Conservation (phyloP, 1,140 invertebrate genomes). For the Euwallacea fornicatus region DNA sequence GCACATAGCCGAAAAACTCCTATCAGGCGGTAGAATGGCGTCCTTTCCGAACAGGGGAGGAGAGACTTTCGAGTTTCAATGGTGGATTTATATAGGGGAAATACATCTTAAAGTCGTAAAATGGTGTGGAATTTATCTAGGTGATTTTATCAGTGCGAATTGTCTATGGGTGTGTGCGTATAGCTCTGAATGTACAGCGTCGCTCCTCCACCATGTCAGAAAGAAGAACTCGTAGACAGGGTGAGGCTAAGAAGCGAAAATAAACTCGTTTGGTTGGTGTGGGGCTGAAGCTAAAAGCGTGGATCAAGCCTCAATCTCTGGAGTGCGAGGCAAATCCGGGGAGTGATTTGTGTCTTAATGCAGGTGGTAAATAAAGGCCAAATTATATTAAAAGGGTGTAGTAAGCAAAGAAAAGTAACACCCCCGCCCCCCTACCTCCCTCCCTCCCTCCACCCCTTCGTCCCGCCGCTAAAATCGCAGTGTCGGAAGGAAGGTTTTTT, state of each 20-base stretch:
- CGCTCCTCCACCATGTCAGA: conserved; percentile 54
- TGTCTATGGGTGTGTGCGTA: conserved; percentile 5
- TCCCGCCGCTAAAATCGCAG: too few relatives aligned
- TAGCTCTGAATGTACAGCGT: conserved; percentile 48
- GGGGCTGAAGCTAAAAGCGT: not conserved
- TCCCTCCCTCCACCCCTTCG: too few relatives aligned
- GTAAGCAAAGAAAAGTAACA: too few relatives aligned
- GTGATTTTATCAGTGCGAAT: too few relatives aligned
- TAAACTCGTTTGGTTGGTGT: conserved; percentile 4
- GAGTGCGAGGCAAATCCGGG: too few relatives aligned
- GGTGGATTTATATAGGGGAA: too few relatives aligned
- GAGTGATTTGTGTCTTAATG: too few relatives aligned
- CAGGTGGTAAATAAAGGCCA: too few relatives aligned
- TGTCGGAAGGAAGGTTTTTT: too few relatives aligned
- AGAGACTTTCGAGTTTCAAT: conserved; percentile 42
- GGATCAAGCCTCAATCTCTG: too few relatives aligned
- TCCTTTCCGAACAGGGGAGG: conserved; percentile 64
- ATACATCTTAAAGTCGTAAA: not conserved
- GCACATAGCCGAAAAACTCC: conserved; percentile 92
- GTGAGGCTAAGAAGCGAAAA: conserved; percentile 45
- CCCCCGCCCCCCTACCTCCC: too few relatives aligned
- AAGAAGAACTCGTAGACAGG: conserved; percentile 48
- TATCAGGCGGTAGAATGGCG: conserved; percentile 68
- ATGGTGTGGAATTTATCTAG: not conserved
- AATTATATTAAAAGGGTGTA: too few relatives aligned